Conservation (phyloP, 2,888 invertebrate genomes). For the Syrphus vitripennis region DNA sequence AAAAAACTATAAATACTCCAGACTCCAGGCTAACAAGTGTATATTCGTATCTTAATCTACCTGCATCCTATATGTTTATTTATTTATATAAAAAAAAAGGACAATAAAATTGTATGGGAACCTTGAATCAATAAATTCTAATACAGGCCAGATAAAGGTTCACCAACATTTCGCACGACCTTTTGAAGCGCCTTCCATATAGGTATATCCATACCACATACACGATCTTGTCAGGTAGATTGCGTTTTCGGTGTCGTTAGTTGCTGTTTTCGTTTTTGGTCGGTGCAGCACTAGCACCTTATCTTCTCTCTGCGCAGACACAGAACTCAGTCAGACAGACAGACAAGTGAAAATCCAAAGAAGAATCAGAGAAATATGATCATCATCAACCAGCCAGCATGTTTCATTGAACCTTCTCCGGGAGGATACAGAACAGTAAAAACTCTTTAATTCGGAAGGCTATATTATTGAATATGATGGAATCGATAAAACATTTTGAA, state of each 20-base stretch:
- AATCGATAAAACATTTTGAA: too few relatives aligned
- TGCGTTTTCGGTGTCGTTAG: constrained; percentile 1
- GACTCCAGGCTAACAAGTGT: constrained; percentile 13
- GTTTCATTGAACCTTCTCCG: constrained; percentile 17
- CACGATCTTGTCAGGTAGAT: neutral
- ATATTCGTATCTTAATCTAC: constrained; percentile 2
- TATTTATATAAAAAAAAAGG: constrained; percentile 8
- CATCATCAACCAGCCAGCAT: constrained; percentile 17
- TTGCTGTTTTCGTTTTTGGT: neutral
- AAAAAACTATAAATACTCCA: neutral
- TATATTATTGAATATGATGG: neutral
- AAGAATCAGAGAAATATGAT: constrained; percentile 53
- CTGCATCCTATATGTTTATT: neutral
- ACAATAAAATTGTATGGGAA: constrained; percentile 54
- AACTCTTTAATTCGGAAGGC: neutral
- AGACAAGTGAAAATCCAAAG: constrained; percentile 11
- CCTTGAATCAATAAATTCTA: constrained; percentile 40
- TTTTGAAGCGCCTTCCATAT: constrained; percentile 29
- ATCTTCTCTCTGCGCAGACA: neutral
- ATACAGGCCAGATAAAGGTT: constrained; percentile 40
- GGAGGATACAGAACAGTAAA: neutral
- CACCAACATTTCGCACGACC: constrained; percentile 63
- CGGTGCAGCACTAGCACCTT: constrained; percentile 9
- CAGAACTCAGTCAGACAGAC: neutral
- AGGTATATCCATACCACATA: neutral